Evolutionary conservation across 1,140 invertebrate species (phyloP), one percentile per base, ranked within the genome.

Genomic region (Sycobia sp.): DNA sequence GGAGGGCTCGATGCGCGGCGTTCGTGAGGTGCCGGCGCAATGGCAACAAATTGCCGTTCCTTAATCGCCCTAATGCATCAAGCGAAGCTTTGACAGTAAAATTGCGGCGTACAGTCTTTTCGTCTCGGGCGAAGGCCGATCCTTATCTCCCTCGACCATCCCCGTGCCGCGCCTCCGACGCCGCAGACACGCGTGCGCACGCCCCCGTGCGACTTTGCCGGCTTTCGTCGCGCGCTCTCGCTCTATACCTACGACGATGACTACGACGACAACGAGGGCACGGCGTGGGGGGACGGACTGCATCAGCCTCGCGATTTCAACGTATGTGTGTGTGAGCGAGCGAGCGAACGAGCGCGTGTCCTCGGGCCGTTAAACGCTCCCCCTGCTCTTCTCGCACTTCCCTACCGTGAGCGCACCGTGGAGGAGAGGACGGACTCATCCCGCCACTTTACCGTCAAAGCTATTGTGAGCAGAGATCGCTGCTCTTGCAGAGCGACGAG

Each of bases 41-140:
- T 23, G 7, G 23, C 46, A 14, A 50, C n/a, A 73, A 75, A 74
- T 76, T 73, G 73, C 69, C 67, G 65, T 62, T 59, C 69, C 57
- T 66, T 74, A 73, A 73, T 76, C 73, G 72, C 56, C 62, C 66
- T 61, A 67, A 72, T 73, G 66, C 71, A 76, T 73, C 74, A 71
- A 71, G 58, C 67, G 65, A 47, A 22, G 56, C 65, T 73, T 71
- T 71, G 72, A 74, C 71, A 66, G 69, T 69, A 62, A 74, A 74
- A 73, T 74, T 74, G 68, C 71, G 46, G 61, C 56, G 68, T 43
- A 10, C 14, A 62, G 70, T 69, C 69, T 67, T 68, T 69, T 57
- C 46, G 43, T n/a, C 14, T 7, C 39, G 32, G 44, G 14, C 46
- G 34, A 57, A 51, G 54, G 61, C 38, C 54, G 61, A 63, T 63